These are phyloP conservation scores for Brassicogethes aeneus DNA, from an alignment of 2,888 invertebrate species.

Conservation along the genomic window DNA sequence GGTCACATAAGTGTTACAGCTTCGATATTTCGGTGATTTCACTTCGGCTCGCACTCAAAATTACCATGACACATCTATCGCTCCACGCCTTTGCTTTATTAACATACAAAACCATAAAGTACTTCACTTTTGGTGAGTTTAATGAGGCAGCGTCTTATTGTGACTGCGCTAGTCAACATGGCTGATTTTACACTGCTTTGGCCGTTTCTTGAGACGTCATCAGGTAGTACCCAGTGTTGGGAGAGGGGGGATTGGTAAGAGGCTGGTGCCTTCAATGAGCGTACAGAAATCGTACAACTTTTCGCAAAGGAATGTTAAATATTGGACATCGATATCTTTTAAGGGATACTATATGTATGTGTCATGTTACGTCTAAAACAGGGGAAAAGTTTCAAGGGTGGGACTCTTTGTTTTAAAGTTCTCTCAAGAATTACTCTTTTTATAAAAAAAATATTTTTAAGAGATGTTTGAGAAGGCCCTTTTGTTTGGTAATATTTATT, in stretches of 20 bases:
- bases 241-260: conserved; percentile 6
- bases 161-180: conserved; percentile 17
- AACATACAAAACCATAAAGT: no score
- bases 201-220: conserved; percentile 19
- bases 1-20: conserved; percentile 33
- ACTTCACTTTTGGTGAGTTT: background rate
- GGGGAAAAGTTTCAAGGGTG: no score
- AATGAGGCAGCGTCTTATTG: background rate
- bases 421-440: no score
- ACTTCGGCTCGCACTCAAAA: conserved; percentile 8
- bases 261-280: background rate
- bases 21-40: conserved; percentile 25
- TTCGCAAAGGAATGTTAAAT: background rate
- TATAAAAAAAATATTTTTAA: no score
- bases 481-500: no score
- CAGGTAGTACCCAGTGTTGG: conserved; percentile 20
- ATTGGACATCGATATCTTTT: no score
- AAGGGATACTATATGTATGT: no score
- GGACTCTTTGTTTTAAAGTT: no score
- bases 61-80: background rate
- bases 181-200: conserved; percentile 20
- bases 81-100: background rate
- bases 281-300: background rate
- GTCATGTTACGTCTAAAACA: no score
- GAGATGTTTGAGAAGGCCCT: no score